These are phyloP conservation scores for Caenorhabditis virilis DNA, from an alignment of 2,888 invertebrate species.

Conservation along the genomic window DNA sequence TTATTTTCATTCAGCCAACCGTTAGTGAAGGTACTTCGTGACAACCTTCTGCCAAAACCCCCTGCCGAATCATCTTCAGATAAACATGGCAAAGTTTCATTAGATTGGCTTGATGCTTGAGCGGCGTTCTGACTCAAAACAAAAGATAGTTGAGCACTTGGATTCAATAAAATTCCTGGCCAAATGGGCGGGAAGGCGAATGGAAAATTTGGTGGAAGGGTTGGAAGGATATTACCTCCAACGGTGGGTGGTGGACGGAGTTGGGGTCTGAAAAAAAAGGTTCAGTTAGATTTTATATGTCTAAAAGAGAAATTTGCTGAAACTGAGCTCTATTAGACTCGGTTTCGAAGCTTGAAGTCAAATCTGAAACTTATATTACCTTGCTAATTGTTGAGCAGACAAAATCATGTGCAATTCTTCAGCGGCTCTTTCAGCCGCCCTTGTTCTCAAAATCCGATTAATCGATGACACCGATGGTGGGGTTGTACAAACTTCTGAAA, in stretches of 20 bases:
- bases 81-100: slow-evolving; percentile 36
- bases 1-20: slow-evolving; percentile 13
- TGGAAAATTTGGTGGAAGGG: slow-evolving; percentile 21
- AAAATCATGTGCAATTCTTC: slow-evolving; percentile 82
- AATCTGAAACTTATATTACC: too few relatives aligned
- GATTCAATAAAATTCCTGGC: slow-evolving; percentile 47
- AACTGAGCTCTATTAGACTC: too few relatives aligned
- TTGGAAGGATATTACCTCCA: background rate
- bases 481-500: slow-evolving; percentile 77
- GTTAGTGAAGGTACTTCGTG: slow-evolving; percentile 39
- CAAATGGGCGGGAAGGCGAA: slow-evolving; percentile 37
- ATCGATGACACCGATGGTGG: slow-evolving; percentile 94
- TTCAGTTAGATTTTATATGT: too few relatives aligned
- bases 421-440: slow-evolving; percentile 93
- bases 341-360: too few relatives aligned
- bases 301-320: too few relatives aligned
- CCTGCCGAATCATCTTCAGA: slow-evolving; percentile 44
- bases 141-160: slow-evolving; percentile 22
- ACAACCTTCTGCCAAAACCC: slow-evolving; percentile 12
- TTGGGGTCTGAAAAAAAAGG: slow-evolving; percentile 6
- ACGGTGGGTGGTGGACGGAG: slow-evolving; percentile 6
- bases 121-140: slow-evolving; percentile 13
- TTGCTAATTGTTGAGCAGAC: slow-evolving; percentile 46
- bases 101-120: slow-evolving; percentile 9
- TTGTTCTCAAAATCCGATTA: slow-evolving; percentile 90